phyloP scores from a whole-genome alignment of 2,888 invertebrate species.

The Ischnura elegans region DNA sequence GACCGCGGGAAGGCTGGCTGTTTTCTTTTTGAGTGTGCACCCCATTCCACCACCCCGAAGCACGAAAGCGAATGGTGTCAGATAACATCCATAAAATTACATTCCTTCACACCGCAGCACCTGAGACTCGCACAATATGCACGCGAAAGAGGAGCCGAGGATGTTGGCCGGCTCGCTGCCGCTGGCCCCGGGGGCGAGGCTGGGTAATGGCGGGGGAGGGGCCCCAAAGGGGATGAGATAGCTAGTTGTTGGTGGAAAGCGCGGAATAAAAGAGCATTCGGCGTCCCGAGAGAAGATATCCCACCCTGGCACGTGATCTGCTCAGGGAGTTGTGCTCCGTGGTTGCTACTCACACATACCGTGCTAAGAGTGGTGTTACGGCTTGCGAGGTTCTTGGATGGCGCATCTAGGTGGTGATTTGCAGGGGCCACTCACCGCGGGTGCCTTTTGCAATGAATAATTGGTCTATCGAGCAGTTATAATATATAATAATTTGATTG shows the following conservation, averaged over 20 bases:
- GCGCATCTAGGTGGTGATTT: too few species aligned
- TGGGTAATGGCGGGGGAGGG: conserved; percentile 22
- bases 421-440: too few species aligned
- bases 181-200: conserved; percentile 29
- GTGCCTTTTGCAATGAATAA: too few species aligned
- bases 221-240: neutral
- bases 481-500: too few species aligned
- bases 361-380: neutral
- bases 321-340: neutral
- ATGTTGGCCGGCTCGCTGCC: neutral
- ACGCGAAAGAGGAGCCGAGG: conserved; percentile 39
- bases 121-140: conserved; percentile 53
- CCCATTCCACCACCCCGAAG: conserved; percentile 49
- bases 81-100: conserved; percentile 67
- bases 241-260: neutral
- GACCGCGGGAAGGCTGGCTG: neutral
- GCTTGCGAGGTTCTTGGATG: neutral
- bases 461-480: too few species aligned
- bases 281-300: neutral
- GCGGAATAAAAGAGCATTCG: neutral
- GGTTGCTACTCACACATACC: neutral
- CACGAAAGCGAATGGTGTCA: conserved; percentile 57
- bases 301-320: conserved; percentile 22
- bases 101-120: conserved; percentile 61
- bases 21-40: neutral